Evolutionary conservation across 2,797 vertebrate genomes (phyloP).

Genomic region (Intellagama lesueurii): DNA sequence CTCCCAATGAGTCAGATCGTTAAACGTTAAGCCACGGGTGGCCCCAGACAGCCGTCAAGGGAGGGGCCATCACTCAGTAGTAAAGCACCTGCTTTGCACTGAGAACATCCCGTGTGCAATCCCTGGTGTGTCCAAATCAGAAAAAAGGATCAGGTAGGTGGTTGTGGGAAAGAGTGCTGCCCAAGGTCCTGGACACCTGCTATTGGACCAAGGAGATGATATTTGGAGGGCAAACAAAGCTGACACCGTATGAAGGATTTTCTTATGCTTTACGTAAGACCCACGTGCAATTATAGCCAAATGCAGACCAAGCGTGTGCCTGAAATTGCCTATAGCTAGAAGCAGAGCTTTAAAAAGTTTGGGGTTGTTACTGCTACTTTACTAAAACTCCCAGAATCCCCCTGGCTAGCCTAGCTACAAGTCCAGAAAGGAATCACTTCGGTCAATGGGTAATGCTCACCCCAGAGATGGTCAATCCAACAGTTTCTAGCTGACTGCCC

Average conservation of each 20-base stretch:
- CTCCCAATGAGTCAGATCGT: background rate
- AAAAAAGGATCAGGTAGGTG: background rate
- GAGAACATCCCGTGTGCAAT: background rate
- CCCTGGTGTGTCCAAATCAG: background rate
- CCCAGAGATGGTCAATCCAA: background rate
- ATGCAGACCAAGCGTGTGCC: no score
- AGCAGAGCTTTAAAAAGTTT: no score
- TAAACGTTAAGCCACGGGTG: background rate
- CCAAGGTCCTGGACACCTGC: background rate
- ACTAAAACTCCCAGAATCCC: no score
- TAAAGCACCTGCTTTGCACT: background rate
- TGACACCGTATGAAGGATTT: no score
- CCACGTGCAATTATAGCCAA: no score
- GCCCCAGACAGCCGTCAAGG: no score
- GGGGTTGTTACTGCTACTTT: no score
- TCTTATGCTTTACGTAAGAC: no score
- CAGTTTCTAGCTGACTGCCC: background rate
- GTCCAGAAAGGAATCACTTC: no score
- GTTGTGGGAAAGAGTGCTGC: background rate
- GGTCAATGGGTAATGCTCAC: no score
- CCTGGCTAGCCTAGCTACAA: no score
- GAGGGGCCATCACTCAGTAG: background rate
- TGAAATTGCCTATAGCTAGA: no score
- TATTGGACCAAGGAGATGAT: background rate
- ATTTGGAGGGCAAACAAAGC: background rate